These are phyloP conservation scores for Podocnemis expansa DNA, from an alignment of 2,113 vertebrate species.

Conservation along the genomic window DNA sequence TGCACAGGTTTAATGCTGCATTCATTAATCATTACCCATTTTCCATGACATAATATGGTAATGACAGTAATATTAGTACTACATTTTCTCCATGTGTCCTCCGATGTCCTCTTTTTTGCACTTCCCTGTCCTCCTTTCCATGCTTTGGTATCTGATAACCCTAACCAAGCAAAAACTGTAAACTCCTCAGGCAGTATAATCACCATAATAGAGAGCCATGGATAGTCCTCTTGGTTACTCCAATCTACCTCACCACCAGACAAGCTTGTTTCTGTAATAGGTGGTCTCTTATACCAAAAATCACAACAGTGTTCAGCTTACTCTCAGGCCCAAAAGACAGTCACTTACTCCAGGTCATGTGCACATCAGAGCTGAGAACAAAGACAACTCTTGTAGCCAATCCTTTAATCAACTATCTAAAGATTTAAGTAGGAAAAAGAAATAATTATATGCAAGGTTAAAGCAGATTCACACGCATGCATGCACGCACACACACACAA, in stretches of 20 bases:
- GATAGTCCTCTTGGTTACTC: too few species aligned
- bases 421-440: background rate
- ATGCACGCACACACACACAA: too few species aligned
- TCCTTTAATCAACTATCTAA: background rate
- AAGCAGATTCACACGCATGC: background rate
- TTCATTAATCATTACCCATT: too few species aligned
- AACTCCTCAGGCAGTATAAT: background rate
- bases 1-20: too few species aligned
- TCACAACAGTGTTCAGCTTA: background rate
- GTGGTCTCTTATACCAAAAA: background rate
- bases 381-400: background rate
- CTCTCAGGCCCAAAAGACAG: background rate
- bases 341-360: background rate
- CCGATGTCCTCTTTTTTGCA: too few species aligned
- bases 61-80: too few species aligned
- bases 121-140: too few species aligned
- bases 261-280: background rate
- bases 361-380: background rate
- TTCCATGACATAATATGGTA: too few species aligned
- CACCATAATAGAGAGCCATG: background rate
- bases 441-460: background rate
- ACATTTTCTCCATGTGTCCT: too few species aligned
- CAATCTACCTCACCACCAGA: background rate
- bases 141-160: too few species aligned
- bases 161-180: background rate